Percentiles rank a stretch among this genome's conserved stretches.
These are phyloP conservation scores for Limnephilus rhombicus DNA, from an alignment of 2,888 invertebrate genomes.

Conservation along the genomic window DNA sequence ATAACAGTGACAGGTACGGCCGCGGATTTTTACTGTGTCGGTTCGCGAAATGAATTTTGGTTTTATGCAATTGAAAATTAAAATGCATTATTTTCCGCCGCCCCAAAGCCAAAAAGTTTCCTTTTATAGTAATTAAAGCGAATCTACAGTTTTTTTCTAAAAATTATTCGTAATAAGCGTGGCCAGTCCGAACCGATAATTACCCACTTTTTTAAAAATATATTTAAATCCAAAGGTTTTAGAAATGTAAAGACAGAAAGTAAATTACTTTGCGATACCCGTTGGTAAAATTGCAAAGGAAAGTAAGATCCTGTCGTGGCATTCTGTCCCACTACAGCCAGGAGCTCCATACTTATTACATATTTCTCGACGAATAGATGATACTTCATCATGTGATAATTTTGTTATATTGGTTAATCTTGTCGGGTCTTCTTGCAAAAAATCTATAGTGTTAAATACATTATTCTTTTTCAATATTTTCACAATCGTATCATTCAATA, in stretches of 20 bases:
- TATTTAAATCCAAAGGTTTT: neutral
- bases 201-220: neutral
- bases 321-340: slow-evolving; percentile 70
- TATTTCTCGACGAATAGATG: slow-evolving; percentile 73
- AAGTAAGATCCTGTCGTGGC: slow-evolving; percentile 69
- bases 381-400: slow-evolving; percentile 75
- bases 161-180: no score
- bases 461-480: slow-evolving; percentile 75
- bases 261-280: slow-evolving; percentile 76
- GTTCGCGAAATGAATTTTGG: no score
- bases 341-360: slow-evolving; percentile 76
- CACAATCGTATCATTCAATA: slow-evolving; percentile 73
- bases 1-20: no score
- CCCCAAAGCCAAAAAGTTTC: no score
- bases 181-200: no score
- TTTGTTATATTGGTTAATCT: slow-evolving; percentile 75
- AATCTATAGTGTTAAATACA: slow-evolving; percentile 78
- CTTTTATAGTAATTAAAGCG: no score
- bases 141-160: no score
- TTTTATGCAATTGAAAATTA: no score
- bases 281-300: slow-evolving; percentile 73
- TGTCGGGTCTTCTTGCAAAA: slow-evolving; percentile 78
- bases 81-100: no score
- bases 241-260: neutral
- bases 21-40: no score